Evolutionary conservation across 2,797 vertebrate species (phyloP), one percentile per base, ranked within the genome.

Genomic region (Scolopax bukidnonensis): DNA sequence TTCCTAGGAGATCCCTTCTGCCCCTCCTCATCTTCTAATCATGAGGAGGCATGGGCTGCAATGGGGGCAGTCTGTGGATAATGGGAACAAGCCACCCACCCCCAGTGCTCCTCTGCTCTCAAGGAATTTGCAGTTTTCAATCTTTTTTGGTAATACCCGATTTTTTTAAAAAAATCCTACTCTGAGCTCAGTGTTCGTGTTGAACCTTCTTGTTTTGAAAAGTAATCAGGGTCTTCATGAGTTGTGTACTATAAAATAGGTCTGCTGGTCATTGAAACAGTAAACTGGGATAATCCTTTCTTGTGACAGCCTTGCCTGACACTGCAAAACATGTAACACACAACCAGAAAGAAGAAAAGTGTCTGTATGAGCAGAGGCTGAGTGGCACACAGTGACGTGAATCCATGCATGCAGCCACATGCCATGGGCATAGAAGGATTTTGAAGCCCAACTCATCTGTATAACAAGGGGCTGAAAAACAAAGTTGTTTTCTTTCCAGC

Each of bases 281-380:
- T n/a, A 43, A 60, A 45, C 16, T 65, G 77, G 64, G 24, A 3
- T 21, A 30, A 54, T 48, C 17, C 10, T 75, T 87, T 54, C 56
- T 65, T 60, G 36, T 68, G 57, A 12, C 47, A 91, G n/a, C 57
- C 53, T 54, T 48, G 45, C n/a, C 41, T 69, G 64, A 9, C 40
- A 4, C 30, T 41, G 77, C 53, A 33, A 36, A 70, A 30, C 16
- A 27, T 0, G 0, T 24, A 28, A 4, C 11, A 11, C 6, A 4
- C 61, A 45, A 61, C 36, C 40, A 38, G 53, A 38, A 74, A 30
- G 68, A 87, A 57, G 59, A 40, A 50, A 23, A 60, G 48, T 50
- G 36, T 80, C 0, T 0, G 57, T 43, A 12, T 0, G 4, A 75
- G 64, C 36, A 1, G 3, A 56, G 56, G 36, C 48, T 0, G 1